phyloP scores from a whole-genome alignment of 2,113 vertebrate species.

The Sphaerodactylus townsendi region DNA sequence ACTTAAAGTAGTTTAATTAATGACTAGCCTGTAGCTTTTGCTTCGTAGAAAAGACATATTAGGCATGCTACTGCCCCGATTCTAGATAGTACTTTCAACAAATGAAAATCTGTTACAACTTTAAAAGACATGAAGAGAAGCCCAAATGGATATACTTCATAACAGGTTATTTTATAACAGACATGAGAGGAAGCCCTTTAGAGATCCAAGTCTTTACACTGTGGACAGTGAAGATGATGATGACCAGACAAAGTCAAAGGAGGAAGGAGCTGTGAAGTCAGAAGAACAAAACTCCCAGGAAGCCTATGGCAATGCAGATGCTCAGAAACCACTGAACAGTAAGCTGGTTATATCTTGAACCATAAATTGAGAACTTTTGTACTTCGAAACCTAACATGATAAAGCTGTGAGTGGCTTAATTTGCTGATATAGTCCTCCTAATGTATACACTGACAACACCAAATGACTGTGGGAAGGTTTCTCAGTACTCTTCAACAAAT shows the following conservation, averaged over 20 bases:
- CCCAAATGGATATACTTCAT: not conserved
- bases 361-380: not conserved
- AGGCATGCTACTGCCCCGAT: not conserved
- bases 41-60: not conserved
- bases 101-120: not conserved
- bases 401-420: slow-evolving; percentile 4
- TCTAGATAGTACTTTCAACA: not conserved
- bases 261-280: slow-evolving; percentile 63
- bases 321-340: slow-evolving; percentile 79
- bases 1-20: not conserved
- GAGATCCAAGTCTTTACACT: slow-evolving; percentile 75
- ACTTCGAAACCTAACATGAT: not conserved
- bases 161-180: slow-evolving; percentile 59
- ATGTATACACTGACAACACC: not conserved
- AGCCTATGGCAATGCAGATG: slow-evolving; percentile 66
- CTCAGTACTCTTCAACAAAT: not conserved
- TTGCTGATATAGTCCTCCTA: not conserved
- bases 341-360: slow-evolving; percentile 42
- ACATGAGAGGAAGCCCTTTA: slow-evolving; percentile 76
- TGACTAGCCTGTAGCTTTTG: not conserved
- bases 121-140: not conserved
- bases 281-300: slow-evolving; percentile 74
- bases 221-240: slow-evolving; percentile 81
- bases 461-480: not conserved
- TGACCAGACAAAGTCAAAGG: slow-evolving; percentile 70